Conservation (phyloP, 2,888 invertebrate genomes). For the Coelinius sp. region DNA sequence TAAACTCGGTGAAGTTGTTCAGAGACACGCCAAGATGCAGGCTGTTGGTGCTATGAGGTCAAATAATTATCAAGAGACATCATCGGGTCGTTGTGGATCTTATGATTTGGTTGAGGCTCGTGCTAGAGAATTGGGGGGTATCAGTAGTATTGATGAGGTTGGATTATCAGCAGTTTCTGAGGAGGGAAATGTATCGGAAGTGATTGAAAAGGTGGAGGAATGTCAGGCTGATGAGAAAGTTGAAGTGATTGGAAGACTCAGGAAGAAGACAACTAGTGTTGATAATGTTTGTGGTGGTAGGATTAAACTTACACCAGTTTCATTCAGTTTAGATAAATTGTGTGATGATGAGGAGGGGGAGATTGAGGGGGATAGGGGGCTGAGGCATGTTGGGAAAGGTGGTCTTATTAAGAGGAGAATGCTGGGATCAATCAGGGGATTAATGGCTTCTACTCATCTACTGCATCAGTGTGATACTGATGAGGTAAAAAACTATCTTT, state of each 20-base stretch:
- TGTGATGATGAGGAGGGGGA: slow-evolving; percentile 53
- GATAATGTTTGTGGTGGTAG: slow-evolving; percentile 52
- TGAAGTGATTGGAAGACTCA: slow-evolving; percentile 36
- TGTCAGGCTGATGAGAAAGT: slow-evolving; percentile 36
- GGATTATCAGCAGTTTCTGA: slow-evolving; percentile 57
- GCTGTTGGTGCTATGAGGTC: slow-evolving; percentile 57
- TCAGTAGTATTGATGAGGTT: slow-evolving; percentile 60
- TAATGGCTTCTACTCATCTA: slow-evolving; percentile 67
- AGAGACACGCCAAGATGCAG: slow-evolving; percentile 62
- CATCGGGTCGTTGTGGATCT: slow-evolving; percentile 51
- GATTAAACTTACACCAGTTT: slow-evolving; percentile 53
- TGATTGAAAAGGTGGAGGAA: neutral
- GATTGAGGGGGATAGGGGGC: slow-evolving; percentile 36
- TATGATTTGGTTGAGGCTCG: slow-evolving; percentile 62
- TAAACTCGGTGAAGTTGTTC: slow-evolving; percentile 61
- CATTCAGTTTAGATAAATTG: slow-evolving; percentile 60
- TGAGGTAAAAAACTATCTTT: slow-evolving; percentile 60
- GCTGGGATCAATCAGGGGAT: slow-evolving; percentile 67
- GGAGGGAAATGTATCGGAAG: slow-evolving; percentile 49
- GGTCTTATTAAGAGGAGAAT: slow-evolving; percentile 65
- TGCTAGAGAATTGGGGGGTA: slow-evolving; percentile 48
- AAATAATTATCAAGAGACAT: neutral
- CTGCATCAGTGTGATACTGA: slow-evolving; percentile 63
- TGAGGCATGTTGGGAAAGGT: slow-evolving; percentile 53
- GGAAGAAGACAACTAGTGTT: slow-evolving; percentile 53